phyloP scores from a whole-genome alignment of 1,140 invertebrate species.

The Lucilia sericata region DNA sequence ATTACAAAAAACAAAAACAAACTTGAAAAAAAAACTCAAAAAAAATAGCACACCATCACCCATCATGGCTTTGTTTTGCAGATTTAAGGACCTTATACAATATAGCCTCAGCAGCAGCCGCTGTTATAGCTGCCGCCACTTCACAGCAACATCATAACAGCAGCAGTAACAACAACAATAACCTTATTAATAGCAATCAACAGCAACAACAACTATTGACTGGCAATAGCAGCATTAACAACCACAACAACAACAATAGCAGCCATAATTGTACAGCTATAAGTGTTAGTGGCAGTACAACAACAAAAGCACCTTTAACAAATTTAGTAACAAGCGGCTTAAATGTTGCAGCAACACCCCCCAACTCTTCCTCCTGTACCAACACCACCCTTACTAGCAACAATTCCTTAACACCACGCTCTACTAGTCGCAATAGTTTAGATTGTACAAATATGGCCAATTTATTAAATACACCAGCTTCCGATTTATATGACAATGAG shows the following conservation, averaged over 20 bases:
- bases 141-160: background rate
- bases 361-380: conserved; percentile 34
- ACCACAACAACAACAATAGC: background rate
- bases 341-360: conserved; percentile 50
- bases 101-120: conserved; percentile 65
- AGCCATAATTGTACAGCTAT: background rate
- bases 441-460: conserved; percentile 23
- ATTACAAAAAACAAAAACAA: background rate
- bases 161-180: conserved; percentile 20
- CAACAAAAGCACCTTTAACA: background rate
- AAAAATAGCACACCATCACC: conserved; percentile 29
- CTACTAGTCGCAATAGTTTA: conserved; percentile 39
- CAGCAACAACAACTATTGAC: background rate
- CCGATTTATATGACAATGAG: background rate
- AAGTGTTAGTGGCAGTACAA: conserved; percentile 15
- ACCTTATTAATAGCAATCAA: conserved; percentile 1
- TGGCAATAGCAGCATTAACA: conserved; percentile 27
- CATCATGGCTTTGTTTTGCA: conserved; percentile 59
- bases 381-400: no score
- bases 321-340: background rate
- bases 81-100: conserved; percentile 67
- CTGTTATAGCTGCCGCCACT: conserved; percentile 55
- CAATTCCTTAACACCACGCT: conserved; percentile 18
- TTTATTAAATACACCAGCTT: no score
- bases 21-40: background rate